Percentiles rank a stretch among this genome's conserved stretches.
Evolutionary conservation across 1,140 invertebrate species (phyloP).

Genomic region (Metopolophium dirhodum): DNA sequence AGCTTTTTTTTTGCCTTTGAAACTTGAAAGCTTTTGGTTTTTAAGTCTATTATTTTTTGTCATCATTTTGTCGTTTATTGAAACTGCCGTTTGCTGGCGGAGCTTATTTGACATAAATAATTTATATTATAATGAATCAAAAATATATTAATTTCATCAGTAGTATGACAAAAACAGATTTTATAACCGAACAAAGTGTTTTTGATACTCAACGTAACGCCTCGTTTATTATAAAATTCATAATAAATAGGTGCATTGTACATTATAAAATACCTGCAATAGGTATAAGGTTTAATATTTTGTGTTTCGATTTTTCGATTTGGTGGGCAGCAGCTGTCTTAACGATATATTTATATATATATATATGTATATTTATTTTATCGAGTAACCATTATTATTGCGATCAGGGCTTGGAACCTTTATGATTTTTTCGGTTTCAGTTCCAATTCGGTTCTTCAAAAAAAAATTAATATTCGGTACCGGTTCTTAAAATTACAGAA

Average conservation of each 20-base stretch:
- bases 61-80: neutral
- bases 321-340: neutral
- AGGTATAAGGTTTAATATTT: neutral
- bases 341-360: no score
- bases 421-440: no score
- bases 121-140: neutral
- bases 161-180: neutral
- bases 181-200: neutral
- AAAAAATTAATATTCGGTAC: no score
- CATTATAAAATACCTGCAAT: neutral
- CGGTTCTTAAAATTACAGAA: no score
- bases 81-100: no score
- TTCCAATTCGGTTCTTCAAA: no score
- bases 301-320: neutral
- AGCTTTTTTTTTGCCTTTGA: neutral
- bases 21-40: slow-evolving; percentile 34
- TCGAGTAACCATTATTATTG: neutral
- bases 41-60: neutral
- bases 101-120: neutral
- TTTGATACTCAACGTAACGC: neutral
- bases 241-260: neutral
- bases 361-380: no score
- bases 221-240: neutral
- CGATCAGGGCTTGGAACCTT: neutral
- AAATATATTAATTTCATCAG: neutral